phyloP scores from a whole-genome alignment of 2,113 vertebrate species.

The Chunga burmeisteri region DNA sequence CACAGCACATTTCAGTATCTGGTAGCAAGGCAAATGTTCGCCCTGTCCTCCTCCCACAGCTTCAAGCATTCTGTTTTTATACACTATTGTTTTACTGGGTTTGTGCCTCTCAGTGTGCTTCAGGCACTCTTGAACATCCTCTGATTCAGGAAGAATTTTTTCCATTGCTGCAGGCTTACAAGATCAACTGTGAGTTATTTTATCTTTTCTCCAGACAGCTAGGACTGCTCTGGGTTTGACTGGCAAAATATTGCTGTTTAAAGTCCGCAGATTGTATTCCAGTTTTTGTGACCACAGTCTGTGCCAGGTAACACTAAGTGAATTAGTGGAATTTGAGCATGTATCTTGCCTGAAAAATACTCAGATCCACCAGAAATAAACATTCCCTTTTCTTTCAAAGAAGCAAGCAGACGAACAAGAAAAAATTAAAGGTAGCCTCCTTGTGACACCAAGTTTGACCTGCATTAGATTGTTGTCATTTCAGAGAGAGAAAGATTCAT shows the following conservation, averaged over 20 bases:
- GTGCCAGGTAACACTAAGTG: neutral
- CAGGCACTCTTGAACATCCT: neutral
- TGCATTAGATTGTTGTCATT: neutral
- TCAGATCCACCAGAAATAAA: neutral
- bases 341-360: neutral
- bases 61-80: neutral
- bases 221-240: neutral
- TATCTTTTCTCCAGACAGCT: neutral
- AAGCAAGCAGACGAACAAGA: neutral
- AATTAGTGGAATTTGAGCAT: neutral
- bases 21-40: neutral
- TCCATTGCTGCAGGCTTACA: slow-evolving; percentile 1
- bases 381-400: neutral
- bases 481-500: neutral
- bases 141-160: slow-evolving; percentile 12
- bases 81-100: neutral
- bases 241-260: neutral
- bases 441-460: neutral
- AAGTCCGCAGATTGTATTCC: neutral
- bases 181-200: neutral
- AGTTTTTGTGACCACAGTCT: neutral
- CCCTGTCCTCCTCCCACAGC: neutral
- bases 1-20: neutral
- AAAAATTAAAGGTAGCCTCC: neutral
- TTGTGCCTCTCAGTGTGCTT: slow-evolving; percentile 31